Conservation (phyloP, 2,113 vertebrate genomes). For the Helogale parvula region DNA sequence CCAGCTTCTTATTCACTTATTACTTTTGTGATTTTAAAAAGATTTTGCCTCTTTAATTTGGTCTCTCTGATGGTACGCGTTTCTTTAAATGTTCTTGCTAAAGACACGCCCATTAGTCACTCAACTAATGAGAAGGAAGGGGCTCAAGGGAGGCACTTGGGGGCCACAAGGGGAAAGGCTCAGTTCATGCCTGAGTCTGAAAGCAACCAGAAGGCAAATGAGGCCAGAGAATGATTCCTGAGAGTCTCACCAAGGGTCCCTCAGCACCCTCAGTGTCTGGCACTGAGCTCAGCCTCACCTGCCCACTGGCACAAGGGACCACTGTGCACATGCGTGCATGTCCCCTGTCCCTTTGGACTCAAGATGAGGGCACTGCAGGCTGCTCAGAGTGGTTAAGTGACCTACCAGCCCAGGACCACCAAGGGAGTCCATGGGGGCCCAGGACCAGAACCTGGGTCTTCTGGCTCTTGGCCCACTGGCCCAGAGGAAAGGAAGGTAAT, state of each 20-base stretch:
- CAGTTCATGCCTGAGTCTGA: not conserved
- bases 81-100: conserved; percentile 46
- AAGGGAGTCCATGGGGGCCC: not conserved
- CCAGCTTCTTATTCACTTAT: conserved; percentile 24
- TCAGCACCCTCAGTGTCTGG: not conserved
- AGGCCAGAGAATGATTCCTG: not conserved
- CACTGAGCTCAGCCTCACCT: not conserved
- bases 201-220: not conserved
- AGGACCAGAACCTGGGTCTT: not conserved
- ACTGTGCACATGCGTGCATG: accelerated
- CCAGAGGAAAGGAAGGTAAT: not conserved
- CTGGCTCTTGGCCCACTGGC: not conserved
- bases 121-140: not conserved
- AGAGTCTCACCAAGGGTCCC: not conserved
- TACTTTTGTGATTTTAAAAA: conserved; percentile 14
- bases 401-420: not conserved
- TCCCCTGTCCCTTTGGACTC: not conserved
- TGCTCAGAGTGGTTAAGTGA: not conserved
- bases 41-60: conserved; percentile 17
- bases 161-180: not conserved
- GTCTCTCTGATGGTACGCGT: not conserved
- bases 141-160: not conserved
- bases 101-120: not conserved
- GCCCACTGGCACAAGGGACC: not conserved
- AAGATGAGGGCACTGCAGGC: not conserved